Percentiles rank a stretch among this genome's conserved stretches.
Evolutionary conservation across 2,113 vertebrate species (phyloP).

Genomic region (Ageneiosus marmoratus): DNA sequence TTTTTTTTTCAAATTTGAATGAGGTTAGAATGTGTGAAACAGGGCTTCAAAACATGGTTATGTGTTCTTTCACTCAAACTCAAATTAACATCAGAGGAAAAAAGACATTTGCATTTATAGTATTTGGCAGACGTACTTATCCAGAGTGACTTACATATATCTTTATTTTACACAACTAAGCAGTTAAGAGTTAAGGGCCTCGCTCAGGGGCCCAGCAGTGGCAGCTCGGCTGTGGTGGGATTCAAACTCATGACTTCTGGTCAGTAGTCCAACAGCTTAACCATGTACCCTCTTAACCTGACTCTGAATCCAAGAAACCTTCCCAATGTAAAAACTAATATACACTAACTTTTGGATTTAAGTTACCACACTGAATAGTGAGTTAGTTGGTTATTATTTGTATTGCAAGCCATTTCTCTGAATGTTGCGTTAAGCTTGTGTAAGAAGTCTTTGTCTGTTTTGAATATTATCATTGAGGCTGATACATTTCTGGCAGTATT

Average conservation of each 20-base stretch:
- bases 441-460: not conserved
- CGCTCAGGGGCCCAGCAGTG: no score
- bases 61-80: not conserved
- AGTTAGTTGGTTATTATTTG: not conserved
- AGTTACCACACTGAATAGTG: not conserved
- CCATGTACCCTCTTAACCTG: not conserved
- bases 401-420: not conserved
- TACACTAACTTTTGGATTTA: not conserved
- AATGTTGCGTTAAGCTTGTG: not conserved
- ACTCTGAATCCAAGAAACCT: not conserved
- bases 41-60: not conserved
- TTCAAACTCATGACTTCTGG: no score
- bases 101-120: no score
- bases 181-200: no score
- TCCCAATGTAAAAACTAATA: not conserved
- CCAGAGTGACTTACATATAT: no score
- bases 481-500: slow-evolving; percentile 31
- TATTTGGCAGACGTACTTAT: no score
- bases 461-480: not conserved
- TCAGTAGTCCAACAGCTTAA: no score
- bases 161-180: no score
- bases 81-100: not conserved
- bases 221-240: no score
- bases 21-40: not conserved
- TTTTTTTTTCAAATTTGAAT: not conserved